Percentiles rank a stretch among this genome's conserved stretches.
Conservation (phyloP, 2,888 invertebrate genomes). For the Machimus atricapillus region DNA sequence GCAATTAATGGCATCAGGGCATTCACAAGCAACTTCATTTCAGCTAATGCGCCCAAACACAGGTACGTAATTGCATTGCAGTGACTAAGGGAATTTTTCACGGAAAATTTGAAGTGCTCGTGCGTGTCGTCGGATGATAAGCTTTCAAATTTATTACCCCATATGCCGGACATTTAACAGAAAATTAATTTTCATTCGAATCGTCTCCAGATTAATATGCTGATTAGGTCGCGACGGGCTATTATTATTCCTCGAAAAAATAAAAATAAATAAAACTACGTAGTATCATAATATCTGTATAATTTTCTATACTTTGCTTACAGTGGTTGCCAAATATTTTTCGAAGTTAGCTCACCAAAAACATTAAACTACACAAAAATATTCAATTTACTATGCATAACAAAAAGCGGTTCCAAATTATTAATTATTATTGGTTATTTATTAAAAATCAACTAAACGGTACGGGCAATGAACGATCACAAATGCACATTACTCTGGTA, state of each 20-base stretch:
- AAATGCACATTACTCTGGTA: too few relatives aligned
- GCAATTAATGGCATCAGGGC: conserved; percentile 38
- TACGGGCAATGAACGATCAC: too few relatives aligned
- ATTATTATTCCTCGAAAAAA: background rate
- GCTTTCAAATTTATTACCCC: background rate
- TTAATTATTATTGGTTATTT: too few relatives aligned
- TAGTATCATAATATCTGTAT: background rate
- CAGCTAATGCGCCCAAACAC: background rate
- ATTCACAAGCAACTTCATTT: conserved; percentile 12
- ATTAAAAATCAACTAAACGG: too few relatives aligned
- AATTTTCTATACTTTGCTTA: background rate
- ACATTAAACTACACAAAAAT: background rate
- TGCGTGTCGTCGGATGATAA: background rate
- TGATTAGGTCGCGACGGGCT: background rate
- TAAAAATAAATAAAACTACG: background rate
- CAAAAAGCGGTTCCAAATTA: too few relatives aligned
- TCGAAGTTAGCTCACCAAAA: background rate
- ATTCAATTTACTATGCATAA: background rate
- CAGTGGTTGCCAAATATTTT: background rate
- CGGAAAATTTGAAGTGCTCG: background rate
- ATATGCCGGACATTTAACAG: background rate
- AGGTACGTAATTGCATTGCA: conserved; percentile 18
- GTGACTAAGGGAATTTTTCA: background rate
- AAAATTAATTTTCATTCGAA: background rate
- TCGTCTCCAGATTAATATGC: background rate